A percentile compares a stretch with the other conserved stretches of the same genome.
Conservation (phyloP, 2,797 vertebrate species). For the Brotula barbata region DNA sequence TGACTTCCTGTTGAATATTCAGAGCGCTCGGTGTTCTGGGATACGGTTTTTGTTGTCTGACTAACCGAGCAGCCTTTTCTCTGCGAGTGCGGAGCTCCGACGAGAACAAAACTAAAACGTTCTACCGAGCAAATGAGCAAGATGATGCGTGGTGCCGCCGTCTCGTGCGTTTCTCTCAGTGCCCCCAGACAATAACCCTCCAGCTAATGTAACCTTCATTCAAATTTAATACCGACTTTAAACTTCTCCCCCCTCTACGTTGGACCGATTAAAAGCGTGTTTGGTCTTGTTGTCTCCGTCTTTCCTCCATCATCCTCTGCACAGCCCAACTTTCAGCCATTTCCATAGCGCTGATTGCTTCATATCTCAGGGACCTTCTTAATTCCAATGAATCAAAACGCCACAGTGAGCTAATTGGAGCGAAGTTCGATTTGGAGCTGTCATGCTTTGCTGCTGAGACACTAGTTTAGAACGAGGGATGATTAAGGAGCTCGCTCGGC, state of each 20-base stretch:
- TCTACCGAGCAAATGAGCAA: slow-evolving; percentile 16
- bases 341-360: slow-evolving; percentile 65
- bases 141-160: too few relatives aligned
- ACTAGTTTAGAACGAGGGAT: slow-evolving; percentile 68
- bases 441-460: slow-evolving; percentile 75
- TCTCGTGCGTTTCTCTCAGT: slow-evolving; percentile 35
- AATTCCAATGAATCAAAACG: slow-evolving; percentile 73
- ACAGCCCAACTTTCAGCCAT: slow-evolving; percentile 52
- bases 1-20: too few relatives aligned
- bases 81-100: too few relatives aligned
- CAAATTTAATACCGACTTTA: slow-evolving; percentile 56
- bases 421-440: slow-evolving; percentile 69
- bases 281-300: slow-evolving; percentile 43
- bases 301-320: slow-evolving; percentile 46
- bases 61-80: too few relatives aligned
- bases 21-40: too few relatives aligned
- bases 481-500: slow-evolving; percentile 63
- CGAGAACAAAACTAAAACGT: too few relatives aligned
- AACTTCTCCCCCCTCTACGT: slow-evolving; percentile 50
- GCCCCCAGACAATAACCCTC: slow-evolving; percentile 23
- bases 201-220: slow-evolving; percentile 41
- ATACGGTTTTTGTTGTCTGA: too few relatives aligned
- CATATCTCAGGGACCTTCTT: slow-evolving; percentile 65
- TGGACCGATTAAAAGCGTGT: slow-evolving; percentile 61
- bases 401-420: slow-evolving; percentile 69